phyloP scores from a whole-genome alignment of 1,140 invertebrate genomes.

The Cydia amplana region DNA sequence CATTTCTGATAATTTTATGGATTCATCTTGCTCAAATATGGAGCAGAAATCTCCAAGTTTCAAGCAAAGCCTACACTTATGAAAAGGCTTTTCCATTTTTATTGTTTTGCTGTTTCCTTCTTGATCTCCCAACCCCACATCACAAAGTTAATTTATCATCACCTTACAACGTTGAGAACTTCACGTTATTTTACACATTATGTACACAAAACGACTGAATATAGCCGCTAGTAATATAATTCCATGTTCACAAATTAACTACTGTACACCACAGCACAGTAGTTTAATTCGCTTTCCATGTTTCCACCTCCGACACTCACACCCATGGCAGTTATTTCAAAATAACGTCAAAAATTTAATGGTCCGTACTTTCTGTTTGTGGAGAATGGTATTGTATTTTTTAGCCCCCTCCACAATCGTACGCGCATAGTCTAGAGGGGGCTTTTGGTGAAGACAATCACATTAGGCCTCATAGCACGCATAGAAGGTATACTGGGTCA shows the following conservation, averaged over 20 bases:
- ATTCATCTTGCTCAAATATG: constrained; percentile 73
- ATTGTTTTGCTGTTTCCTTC: constrained; percentile 19
- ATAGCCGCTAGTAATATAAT: neutral
- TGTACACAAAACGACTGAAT: neutral
- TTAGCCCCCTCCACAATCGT: too few species aligned
- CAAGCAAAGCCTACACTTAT: constrained; percentile 71
- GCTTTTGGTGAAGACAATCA: too few species aligned
- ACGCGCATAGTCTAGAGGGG: too few species aligned
- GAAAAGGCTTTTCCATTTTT: constrained; percentile 49
- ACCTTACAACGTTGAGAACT: neutral
- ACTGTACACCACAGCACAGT: neutral
- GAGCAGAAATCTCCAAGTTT: constrained; percentile 75
- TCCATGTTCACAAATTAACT: neutral
- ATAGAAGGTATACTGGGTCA: too few species aligned
- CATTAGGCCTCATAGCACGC: too few species aligned
- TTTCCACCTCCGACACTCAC: neutral
- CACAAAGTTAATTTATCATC: constrained; percentile 1
- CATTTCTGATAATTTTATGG: constrained; percentile 78
- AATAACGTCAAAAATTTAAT: neutral
- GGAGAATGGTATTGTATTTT: too few species aligned
- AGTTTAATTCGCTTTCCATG: neutral
- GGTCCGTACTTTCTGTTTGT: too few species aligned
- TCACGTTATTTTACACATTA: neutral
- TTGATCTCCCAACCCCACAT: constrained; percentile 25
- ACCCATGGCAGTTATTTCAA: neutral